phyloP scores from a whole-genome alignment of 2,888 invertebrate genomes.

The Psococerastis gibbosa region DNA sequence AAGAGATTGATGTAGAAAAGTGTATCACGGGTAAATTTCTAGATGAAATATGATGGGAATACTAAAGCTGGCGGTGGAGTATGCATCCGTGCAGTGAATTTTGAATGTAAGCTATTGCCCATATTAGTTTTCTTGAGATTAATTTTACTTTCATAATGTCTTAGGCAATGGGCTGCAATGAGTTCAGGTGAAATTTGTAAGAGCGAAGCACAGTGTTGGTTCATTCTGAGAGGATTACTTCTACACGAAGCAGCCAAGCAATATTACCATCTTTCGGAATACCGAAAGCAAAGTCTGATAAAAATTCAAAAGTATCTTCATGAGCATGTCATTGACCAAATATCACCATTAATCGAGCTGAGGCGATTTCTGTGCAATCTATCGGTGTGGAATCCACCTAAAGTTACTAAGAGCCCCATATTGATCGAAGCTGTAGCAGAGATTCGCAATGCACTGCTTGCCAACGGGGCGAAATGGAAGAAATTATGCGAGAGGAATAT shows the following conservation, averaged over 20 bases:
- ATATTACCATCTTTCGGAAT: background rate
- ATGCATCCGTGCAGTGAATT: no score
- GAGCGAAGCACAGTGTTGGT: background rate
- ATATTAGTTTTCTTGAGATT: no score
- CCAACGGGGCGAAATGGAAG: background rate
- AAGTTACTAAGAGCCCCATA: background rate
- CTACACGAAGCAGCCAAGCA: background rate
- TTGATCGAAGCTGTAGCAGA: slow-evolving; percentile 1
- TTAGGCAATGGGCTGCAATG: background rate
- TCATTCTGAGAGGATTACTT: background rate
- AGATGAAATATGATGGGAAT: no score
- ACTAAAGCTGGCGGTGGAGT: no score
- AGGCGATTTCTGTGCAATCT: background rate
- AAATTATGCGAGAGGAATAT: background rate
- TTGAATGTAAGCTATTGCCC: no score
- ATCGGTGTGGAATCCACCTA: background rate
- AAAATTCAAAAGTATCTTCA: background rate
- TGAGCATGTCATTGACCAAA: slow-evolving; percentile 4
- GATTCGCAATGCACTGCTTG: background rate
- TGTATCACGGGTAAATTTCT: no score
- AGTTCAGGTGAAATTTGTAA: background rate
- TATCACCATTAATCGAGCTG: background rate
- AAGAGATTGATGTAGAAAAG: no score
- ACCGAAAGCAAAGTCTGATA: background rate
- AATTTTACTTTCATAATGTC: no score